Evolutionary conservation across 2,888 invertebrate species (phyloP).

Genomic region (Erynnis tages): DNA sequence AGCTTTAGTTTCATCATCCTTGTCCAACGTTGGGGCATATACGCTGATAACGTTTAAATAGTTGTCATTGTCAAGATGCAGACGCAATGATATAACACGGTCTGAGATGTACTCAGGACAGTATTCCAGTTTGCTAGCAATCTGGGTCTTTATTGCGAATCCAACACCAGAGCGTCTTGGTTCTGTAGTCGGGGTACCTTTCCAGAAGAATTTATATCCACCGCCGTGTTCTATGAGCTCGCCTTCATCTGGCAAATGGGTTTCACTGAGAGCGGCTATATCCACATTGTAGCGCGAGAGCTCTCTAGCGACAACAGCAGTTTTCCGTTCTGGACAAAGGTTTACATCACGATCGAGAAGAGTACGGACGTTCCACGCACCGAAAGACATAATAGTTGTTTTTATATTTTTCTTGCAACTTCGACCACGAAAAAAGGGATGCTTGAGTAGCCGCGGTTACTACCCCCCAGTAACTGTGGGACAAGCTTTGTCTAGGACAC

Average conservation of each 20-base stretch:
- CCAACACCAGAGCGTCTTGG: constrained; percentile 28
- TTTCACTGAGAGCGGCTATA: constrained; percentile 38
- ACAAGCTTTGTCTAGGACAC: constrained; percentile 35
- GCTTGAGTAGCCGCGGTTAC: no score
- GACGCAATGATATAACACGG: constrained; percentile 26
- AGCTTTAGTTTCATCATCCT: constrained; percentile 32
- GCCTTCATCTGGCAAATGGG: constrained; percentile 36
- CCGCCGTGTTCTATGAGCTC: constrained; percentile 31
- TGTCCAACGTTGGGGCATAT: constrained; percentile 37
- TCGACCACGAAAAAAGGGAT: no score
- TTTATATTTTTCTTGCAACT: no score
- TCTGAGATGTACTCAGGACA: constrained; percentile 28
- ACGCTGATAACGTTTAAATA: no score
- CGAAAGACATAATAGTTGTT: no score
- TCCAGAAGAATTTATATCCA: constrained; percentile 27
- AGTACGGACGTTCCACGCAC: constrained; percentile 34
- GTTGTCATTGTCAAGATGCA: constrained; percentile 33
- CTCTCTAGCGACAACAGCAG: constrained; percentile 37
- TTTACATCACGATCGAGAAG: constrained; percentile 32
- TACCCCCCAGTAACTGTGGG: constrained; percentile 18
- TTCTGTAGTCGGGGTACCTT: constrained; percentile 24
- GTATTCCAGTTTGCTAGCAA: constrained; percentile 15
- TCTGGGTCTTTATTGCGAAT: constrained; percentile 27
- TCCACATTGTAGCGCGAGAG: constrained; percentile 34
- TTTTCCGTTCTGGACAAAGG: constrained; percentile 35